These are phyloP conservation scores for Cephalopachus bancanus DNA, from an alignment of 2,797 vertebrate species.

Conservation along the genomic window DNA sequence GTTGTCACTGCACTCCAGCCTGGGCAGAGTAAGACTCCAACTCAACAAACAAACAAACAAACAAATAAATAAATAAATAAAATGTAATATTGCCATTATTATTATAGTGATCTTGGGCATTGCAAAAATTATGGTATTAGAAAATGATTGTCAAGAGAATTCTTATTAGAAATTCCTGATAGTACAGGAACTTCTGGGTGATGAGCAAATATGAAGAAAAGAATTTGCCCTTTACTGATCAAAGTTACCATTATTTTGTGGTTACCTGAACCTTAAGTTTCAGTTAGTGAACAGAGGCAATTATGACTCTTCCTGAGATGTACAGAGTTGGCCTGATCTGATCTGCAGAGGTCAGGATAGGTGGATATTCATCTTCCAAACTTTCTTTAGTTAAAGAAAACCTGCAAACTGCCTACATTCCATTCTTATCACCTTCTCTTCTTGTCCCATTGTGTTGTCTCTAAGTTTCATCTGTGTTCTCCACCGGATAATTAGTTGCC, in stretches of 20 bases:
- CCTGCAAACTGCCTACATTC: background rate
- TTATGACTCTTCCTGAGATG: background rate
- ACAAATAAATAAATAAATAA: too few species aligned
- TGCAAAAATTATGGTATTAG: background rate
- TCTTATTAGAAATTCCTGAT: constrained; percentile 53
- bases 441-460: background rate
- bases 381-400: background rate
- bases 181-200: background rate
- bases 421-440: background rate
- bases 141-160: constrained; percentile 31
- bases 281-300: background rate
- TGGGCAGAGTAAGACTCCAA: too few species aligned
- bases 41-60: too few species aligned
- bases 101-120: background rate
- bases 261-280: background rate
- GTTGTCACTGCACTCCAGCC: too few species aligned
- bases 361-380: background rate
- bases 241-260: constrained; percentile 8
- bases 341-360: background rate
- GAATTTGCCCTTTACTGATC: background rate
- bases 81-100: background rate
- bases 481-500: background rate
- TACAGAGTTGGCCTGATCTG: background rate
- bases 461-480: background rate
- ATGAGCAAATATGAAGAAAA: background rate